A percentile compares a stretch with the other conserved stretches of the same genome.
These are phyloP conservation scores for Patella caerulea DNA, from an alignment of 2,888 invertebrate genomes.

Conservation along the genomic window DNA sequence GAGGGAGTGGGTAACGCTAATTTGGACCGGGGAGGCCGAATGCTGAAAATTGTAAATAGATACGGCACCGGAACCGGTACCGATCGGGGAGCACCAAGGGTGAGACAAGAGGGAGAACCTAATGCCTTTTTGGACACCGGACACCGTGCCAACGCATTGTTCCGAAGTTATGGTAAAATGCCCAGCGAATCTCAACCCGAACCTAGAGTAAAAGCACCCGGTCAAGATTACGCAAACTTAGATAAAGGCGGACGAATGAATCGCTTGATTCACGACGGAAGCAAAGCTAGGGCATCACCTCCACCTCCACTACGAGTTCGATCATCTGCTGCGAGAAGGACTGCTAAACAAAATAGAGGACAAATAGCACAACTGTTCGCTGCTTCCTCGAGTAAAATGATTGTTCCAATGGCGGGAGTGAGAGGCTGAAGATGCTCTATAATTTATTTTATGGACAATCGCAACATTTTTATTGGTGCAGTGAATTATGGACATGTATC, in stretches of 20 bases:
- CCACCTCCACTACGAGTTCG: slow-evolving; percentile 53
- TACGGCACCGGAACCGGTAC: slow-evolving; percentile 46
- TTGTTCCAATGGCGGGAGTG: slow-evolving; percentile 43
- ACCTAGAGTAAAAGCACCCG: slow-evolving; percentile 54
- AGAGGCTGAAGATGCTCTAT: slow-evolving; percentile 1
- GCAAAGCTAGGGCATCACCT: slow-evolving; percentile 42
- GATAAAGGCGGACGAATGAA: slow-evolving; percentile 61
- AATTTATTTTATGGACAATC: neutral
- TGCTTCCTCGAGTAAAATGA: slow-evolving; percentile 48
- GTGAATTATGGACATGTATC: too few species aligned
- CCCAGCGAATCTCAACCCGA: slow-evolving; percentile 44
- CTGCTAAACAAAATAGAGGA: slow-evolving; percentile 50
- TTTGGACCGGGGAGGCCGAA: slow-evolving; percentile 49
- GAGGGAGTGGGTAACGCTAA: slow-evolving; percentile 54
- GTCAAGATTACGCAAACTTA: slow-evolving; percentile 49
- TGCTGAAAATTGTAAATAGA: slow-evolving; percentile 52
- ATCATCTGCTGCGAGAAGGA: slow-evolving; percentile 48
- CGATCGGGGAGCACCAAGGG: slow-evolving; percentile 46
- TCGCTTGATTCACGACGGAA: slow-evolving; percentile 58
- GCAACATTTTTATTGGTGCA: neutral
- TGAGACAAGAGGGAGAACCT: slow-evolving; percentile 53
- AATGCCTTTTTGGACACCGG: slow-evolving; percentile 58
- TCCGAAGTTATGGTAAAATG: slow-evolving; percentile 54
- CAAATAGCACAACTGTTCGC: slow-evolving; percentile 54
- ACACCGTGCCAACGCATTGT: slow-evolving; percentile 49